Evolutionary conservation across 2,797 vertebrate genomes (phyloP), one percentile per base, ranked within the genome.

Genomic region (Sebastes kiyomatsui): DNA sequence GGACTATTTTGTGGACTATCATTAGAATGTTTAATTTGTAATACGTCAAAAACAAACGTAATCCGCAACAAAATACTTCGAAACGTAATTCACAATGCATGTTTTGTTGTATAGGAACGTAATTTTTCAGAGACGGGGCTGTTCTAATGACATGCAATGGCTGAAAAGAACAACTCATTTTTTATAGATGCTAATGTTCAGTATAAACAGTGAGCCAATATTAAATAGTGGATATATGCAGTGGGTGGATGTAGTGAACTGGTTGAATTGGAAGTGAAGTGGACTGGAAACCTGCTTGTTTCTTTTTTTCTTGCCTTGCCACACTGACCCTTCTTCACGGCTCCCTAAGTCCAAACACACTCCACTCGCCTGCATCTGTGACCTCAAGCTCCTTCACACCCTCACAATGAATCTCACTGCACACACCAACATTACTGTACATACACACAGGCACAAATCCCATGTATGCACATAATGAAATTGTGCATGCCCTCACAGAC

Each of bases 231-330:
- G 2, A 32, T 52, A 16, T 4, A 27, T 5, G 54, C 12, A 42
- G 20, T 23, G 27, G 28, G 16, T 16, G 18, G 16, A 33, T 42
- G 46, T 7, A 27, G 2, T 13, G 58, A 66, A 54, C 33, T 30
- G 77, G 62, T 79, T 68, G 77, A 76, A 80, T 13, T 90, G 84
- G 52, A 90, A 78, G 84, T 88, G 87, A 88, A 85, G 16, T 6
- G 66, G 20, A 81, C 86, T 80, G 77, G 77, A 90, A 89, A 82
- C 70, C 90, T 85, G 83, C 81, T 66, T 33, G 27, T 74, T 46
- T 58, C 28, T 86, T 49, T 79, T 79, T 54, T 79, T 68, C 27
- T 79, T 80, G 28, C 27, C 20, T 71, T 76, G 33, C 82, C 78
- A 52, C 72, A 65, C 55, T 49, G 5, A 78, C 64, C 64, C 38